phyloP scores from a whole-genome alignment of 1,140 invertebrate genomes.

The Hypothenemus hampei region DNA sequence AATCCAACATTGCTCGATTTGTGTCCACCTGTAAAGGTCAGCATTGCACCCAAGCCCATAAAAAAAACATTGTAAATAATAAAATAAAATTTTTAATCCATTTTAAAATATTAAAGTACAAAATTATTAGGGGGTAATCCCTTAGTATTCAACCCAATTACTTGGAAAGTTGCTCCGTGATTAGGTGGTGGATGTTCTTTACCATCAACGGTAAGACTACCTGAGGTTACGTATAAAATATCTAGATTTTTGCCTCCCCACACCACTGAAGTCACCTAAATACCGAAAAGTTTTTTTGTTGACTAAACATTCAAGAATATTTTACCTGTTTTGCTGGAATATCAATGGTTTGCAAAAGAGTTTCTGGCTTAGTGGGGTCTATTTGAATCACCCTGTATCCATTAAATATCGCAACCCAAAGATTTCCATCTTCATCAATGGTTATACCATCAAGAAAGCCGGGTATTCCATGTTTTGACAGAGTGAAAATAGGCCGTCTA shows the following conservation, averaged over 20 bases:
- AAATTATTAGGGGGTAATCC: slow-evolving; percentile 22
- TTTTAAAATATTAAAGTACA: not conserved
- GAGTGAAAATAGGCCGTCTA: slow-evolving; percentile 31
- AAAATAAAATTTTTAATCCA: no score
- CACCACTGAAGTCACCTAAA: slow-evolving; percentile 67
- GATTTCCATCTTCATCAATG: slow-evolving; percentile 58
- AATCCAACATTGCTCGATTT: slow-evolving; percentile 71
- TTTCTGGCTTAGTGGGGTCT: slow-evolving; percentile 41
- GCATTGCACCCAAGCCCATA: slow-evolving; percentile 81
- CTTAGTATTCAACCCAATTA: slow-evolving; percentile 32
- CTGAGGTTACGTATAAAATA: slow-evolving; percentile 70
- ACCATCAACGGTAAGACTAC: slow-evolving; percentile 37
- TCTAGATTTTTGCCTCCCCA: slow-evolving; percentile 74
- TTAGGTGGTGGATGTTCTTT: slow-evolving; percentile 30
- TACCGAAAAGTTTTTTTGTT: not conserved
- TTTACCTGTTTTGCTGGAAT: slow-evolving; percentile 40
- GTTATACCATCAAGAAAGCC: slow-evolving; percentile 64
- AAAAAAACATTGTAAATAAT: slow-evolving; percentile 54
- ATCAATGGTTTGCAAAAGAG: slow-evolving; percentile 34
- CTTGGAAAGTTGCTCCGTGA: slow-evolving; percentile 31
- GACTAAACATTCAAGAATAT: not conserved
- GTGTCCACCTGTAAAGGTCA: slow-evolving; percentile 85
- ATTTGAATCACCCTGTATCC: slow-evolving; percentile 42
- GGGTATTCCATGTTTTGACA: slow-evolving; percentile 27
- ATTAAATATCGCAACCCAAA: slow-evolving; percentile 59